These are phyloP conservation scores for Hypanus sabinus DNA, from an alignment of 2,113 vertebrate genomes.

Conservation along the genomic window DNA sequence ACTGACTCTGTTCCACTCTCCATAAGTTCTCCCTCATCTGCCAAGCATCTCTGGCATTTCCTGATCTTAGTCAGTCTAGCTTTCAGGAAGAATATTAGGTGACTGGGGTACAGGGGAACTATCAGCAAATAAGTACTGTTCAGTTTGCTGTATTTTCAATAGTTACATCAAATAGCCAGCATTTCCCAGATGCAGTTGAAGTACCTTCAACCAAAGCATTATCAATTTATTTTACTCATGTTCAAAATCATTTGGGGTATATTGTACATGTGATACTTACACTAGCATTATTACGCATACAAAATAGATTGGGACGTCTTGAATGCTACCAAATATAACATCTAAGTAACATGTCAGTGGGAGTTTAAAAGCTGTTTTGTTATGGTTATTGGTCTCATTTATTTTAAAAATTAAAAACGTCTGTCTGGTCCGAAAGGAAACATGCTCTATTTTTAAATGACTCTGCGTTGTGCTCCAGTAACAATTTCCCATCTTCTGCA, in stretches of 20 bases:
- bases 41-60: too few relatives aligned
- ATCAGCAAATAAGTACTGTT: neutral
- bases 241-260: neutral
- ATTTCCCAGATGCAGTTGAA: neutral
- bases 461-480: neutral
- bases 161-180: neutral
- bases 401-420: neutral
- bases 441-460: neutral
- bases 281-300: neutral
- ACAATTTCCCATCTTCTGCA: neutral
- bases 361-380: neutral
- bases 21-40: too few relatives aligned
- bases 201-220: neutral
- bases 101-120: neutral
- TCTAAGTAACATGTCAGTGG: neutral
- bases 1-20: too few relatives aligned
- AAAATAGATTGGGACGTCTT: neutral
- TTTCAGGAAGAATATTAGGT: neutral
- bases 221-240: neutral
- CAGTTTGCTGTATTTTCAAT: neutral
- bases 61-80: too few relatives aligned
- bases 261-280: conserved; percentile 5
- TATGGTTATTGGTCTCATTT: neutral
- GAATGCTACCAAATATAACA: neutral
- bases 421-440: neutral